phyloP scores from a whole-genome alignment of 92 coral and sea anemone species.

The Palythoa grandiflora region DNA sequence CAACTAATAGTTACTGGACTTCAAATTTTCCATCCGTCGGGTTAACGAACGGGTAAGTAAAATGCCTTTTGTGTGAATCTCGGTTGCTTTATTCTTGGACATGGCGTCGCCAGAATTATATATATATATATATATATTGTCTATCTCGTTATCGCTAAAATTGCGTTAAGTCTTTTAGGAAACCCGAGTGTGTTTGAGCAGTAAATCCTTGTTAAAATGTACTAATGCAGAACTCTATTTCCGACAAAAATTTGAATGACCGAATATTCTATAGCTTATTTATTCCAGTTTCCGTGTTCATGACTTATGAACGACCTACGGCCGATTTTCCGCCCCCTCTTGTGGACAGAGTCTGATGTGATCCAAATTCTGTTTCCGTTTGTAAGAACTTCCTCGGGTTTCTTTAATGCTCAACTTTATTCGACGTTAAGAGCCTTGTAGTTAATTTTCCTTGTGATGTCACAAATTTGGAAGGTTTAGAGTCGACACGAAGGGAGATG shows the following conservation, averaged over 20 bases:
- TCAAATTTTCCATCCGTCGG: constrained; percentile 31
- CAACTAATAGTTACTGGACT: constrained; percentile 51
- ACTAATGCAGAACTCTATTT: constrained; percentile 30
- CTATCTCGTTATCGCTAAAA: constrained; percentile 40
- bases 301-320: constrained; percentile 29
- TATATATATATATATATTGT: constrained; percentile 13
- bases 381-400: constrained; percentile 39
- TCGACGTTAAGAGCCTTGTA: not conserved
- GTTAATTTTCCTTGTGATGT: not conserved
- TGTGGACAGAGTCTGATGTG: not conserved
- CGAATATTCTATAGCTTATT: constrained; percentile 14
- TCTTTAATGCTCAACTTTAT: constrained; percentile 22
- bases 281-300: constrained; percentile 48
- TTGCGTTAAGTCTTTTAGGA: constrained; percentile 14
- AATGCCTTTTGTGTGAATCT: constrained; percentile 13
- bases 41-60: constrained; percentile 35
- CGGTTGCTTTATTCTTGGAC: constrained; percentile 10
- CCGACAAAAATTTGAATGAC: constrained; percentile 16
- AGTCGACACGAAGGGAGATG: not conserved
- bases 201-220: constrained; percentile 13
- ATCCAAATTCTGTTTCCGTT: constrained; percentile 50
- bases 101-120: constrained; percentile 42
- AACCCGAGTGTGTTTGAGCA: not conserved
- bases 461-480: not conserved
- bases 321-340: constrained; percentile 38